Evolutionary conservation across 2,113 vertebrate genomes (phyloP).

Genomic region (Suricata suricatta): DNA sequence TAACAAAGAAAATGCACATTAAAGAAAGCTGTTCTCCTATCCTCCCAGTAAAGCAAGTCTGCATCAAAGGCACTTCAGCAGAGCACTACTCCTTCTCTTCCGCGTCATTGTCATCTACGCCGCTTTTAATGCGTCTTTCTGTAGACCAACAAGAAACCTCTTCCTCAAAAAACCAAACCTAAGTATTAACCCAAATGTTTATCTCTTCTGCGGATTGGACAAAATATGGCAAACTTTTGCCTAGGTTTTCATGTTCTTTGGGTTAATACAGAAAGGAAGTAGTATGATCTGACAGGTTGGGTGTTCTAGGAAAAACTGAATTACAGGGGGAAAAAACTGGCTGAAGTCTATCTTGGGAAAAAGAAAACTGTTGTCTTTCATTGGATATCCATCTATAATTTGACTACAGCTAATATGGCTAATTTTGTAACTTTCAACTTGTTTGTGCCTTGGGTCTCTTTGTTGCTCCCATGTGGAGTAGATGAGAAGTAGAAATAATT

Average conservation of each 20-base stretch:
- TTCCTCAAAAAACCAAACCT: background rate
- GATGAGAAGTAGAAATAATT: background rate
- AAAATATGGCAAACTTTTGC: constrained; percentile 19
- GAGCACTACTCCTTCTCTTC: constrained; percentile 70
- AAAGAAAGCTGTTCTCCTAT: constrained; percentile 66
- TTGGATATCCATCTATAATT: background rate
- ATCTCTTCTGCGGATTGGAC: background rate
- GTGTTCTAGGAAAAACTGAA: constrained; percentile 11
- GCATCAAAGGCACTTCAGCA: constrained; percentile 84
- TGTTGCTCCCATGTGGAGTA: background rate
- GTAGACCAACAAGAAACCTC: background rate
- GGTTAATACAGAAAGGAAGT: constrained; percentile 45
- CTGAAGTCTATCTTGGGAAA: constrained; percentile 19
- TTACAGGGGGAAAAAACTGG: background rate
- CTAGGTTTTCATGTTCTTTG: constrained; percentile 59
- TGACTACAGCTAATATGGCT: constrained; percentile 18
- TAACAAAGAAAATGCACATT: constrained; percentile 80
- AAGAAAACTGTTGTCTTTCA: background rate
- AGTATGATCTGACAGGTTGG: background rate
- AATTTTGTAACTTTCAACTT: constrained; percentile 34
- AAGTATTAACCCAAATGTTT: constrained; percentile 11
- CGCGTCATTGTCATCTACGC: constrained; percentile 31
- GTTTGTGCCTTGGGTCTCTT: background rate
- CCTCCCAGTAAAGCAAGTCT: constrained; percentile 76
- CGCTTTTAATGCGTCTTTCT: constrained; percentile 13